Base-by-base conservation (phyloP, 1,140 invertebrate species). In the Cyclina sinensis region DNA sequence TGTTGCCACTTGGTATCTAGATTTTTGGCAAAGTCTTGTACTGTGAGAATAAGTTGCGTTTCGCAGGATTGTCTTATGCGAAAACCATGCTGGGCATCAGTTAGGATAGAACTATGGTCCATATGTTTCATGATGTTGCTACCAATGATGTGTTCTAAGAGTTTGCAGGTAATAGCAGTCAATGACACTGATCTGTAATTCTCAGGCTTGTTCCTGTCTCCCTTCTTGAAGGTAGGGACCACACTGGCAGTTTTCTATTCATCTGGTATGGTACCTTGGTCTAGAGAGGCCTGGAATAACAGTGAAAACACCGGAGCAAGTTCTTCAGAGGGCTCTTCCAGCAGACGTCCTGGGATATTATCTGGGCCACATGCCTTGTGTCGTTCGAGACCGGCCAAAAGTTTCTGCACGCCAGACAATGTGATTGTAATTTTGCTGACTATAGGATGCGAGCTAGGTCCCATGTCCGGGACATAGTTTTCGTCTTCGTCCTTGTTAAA, bases 171-270 rank as follows among this genome's bases (percentile, higher is more conserved):
- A 14, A 89, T 90, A 79, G 27, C 83, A 59, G 54, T 65, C 27
- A 65, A 30, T 30, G 62, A 65, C 4, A 39, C 70, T 18, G 70
- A 51, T 12, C 54, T 30, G 30, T 90, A 90, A 70, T 91, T 90
- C 5, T 12, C 48, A 62, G 43, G 48, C 18, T 78, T 80, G 32
- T 37, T 35, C 43, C 51, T 81, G 27, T 91, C 62, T 35, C 87
- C 89, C 30, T 91, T 90, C 43, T 90, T 91, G 68, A 70, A 90
- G 30, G 82, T 83, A 24, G 80, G 54, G 3, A 80, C 62, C 27
- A 90, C 51, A 48, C 68, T 62, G 11, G 80, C 86, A 21, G 18
- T 0, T 43, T 59, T 88, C 89, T 80, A 89, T 43, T 81, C 73
- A 37, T 46, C 43, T 16, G 89, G 79, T 30, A 89, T 59, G 24